Evolutionary conservation across 2,113 vertebrate genomes (phyloP).

Genomic region (Mungos mungo): DNA sequence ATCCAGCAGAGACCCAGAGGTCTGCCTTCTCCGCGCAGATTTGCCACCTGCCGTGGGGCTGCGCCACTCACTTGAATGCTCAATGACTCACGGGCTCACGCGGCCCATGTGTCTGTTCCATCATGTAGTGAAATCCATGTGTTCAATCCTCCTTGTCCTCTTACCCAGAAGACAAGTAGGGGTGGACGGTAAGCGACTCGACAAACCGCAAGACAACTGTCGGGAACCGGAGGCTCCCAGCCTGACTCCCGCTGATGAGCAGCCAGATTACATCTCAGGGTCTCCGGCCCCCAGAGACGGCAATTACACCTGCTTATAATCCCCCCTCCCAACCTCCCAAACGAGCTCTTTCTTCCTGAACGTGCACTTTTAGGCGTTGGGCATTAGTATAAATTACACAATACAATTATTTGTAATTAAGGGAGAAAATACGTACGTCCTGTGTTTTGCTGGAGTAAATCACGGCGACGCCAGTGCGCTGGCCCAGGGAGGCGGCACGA

Average conservation of each 20-base stretch:
- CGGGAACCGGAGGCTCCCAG: neutral
- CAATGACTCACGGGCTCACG: conserved; percentile 50
- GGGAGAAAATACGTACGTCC: neutral
- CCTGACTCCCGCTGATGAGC: neutral
- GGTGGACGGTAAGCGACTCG: neutral
- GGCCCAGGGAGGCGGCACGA: neutral
- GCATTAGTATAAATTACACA: conserved; percentile 49
- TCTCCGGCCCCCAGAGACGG: neutral
- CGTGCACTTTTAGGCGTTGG: neutral
- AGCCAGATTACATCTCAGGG: conserved; percentile 34
- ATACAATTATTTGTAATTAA: conserved; percentile 70
- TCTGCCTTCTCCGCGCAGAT: conserved; percentile 56
- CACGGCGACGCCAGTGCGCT: neutral
- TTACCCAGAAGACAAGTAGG: conserved; percentile 42
- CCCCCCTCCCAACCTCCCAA: neutral
- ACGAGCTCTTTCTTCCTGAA: conserved; percentile 45
- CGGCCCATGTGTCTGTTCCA: conserved; percentile 28
- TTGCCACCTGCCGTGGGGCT: conserved; percentile 41
- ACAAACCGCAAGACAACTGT: neutral
- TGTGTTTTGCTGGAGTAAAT: neutral
- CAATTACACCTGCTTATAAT: conserved; percentile 32
- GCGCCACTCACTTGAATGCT: conserved; percentile 62
- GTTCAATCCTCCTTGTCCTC: conserved; percentile 63
- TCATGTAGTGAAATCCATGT: conserved; percentile 52
- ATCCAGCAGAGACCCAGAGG: conserved; percentile 47